Conservation (phyloP, 2,797 vertebrate species). For the Typhlichthys eigenmanni region DNA sequence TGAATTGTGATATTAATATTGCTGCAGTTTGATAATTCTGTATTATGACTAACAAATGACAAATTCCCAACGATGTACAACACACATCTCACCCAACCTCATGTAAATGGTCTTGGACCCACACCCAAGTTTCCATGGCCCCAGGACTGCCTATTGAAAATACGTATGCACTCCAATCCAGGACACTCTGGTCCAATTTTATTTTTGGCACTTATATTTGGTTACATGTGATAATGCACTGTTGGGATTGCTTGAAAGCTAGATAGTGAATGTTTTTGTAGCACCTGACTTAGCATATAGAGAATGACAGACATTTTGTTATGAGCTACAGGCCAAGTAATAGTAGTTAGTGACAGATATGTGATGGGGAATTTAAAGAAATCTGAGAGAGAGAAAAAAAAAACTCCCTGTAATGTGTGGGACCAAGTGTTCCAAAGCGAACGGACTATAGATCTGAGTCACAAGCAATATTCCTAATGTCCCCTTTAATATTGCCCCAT, state of each 20-base stretch:
- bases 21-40: conserved; percentile 61
- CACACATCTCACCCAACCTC: conserved; percentile 15
- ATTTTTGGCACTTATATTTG: conserved; percentile 25
- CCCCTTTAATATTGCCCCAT: conserved; percentile 38
- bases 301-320: neutral
- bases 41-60: conserved; percentile 38
- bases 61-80: conserved; percentile 33
- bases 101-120: conserved; percentile 20
- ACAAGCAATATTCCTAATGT: conserved; percentile 61
- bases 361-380: conserved; percentile 12
- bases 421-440: conserved; percentile 5
- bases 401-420: neutral
- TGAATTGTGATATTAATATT: conserved; percentile 63
- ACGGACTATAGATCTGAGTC: conserved; percentile 51
- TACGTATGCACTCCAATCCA: conserved; percentile 32
- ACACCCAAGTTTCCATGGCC: conserved; percentile 4
- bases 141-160: conserved; percentile 45
- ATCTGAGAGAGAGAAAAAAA: neutral
- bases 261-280: neutral
- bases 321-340: neutral
- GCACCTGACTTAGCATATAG: neutral
- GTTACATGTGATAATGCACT: conserved; percentile 6
- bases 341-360: neutral
- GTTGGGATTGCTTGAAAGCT: neutral
- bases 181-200: conserved; percentile 61